Evolutionary conservation across 2,113 vertebrate genomes (phyloP), one percentile per base, ranked within the genome.

Genomic region (Condylura cristata): DNA sequence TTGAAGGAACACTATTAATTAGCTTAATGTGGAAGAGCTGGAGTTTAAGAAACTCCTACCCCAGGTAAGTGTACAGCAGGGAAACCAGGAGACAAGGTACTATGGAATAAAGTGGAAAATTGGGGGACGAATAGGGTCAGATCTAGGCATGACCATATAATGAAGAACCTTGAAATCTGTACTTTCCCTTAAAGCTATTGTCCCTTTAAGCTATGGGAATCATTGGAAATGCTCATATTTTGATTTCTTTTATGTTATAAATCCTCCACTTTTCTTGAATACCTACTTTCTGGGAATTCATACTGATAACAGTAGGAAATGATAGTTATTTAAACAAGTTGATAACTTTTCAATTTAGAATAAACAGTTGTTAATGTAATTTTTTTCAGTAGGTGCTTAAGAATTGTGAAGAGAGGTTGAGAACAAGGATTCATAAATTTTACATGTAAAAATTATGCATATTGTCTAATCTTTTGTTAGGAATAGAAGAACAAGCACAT

Each of bases 311-410:
- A 48, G 30, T 20, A 70, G 70, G 48, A 63, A 65, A 9, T 65
- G 5, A 39, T 72, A 30, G 76, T 63, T 93, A 81, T 37, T 74
- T 86, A 41, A 80, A 51, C 37, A 85, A 44, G 18, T 76, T n/a
- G 48, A 5, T 80, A 70, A 18, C 44, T 89, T 94, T 68, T 86
- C 41, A 74, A 6, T 53, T 56, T 60, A 90, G 63, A 79, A 48
- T 41, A 39, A 61, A 48, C 78, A 22, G 16, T 41, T 86, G 26
- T 48, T 75, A 86, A 30, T 70, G 9, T 56, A 39, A 51, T 37
- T 44, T 58, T 39, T 48, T 78, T 70, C 17, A 53, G 34, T 28
- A 85, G 39, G 17, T 90, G 39, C 41, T 80, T 44, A 60, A 56
- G 78, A 39, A 63, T 3, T 60, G 11, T 70, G 39, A 56, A 66